Evolutionary conservation across 2,888 invertebrate species (phyloP).

Genomic region (Lasiommata megera): DNA sequence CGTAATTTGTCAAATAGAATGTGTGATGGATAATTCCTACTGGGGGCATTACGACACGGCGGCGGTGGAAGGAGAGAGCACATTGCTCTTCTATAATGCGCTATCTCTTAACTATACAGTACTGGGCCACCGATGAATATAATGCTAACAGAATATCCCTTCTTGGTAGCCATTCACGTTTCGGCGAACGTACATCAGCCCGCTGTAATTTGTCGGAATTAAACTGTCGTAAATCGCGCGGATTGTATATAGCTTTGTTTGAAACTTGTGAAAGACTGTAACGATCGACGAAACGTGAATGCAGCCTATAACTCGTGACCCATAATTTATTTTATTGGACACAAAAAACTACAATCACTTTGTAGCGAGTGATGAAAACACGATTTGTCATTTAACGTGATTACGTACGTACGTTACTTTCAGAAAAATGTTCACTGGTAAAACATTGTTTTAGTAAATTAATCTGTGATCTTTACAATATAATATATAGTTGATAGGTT

Average conservation of each 20-base stretch:
- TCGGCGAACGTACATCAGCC: conserved; percentile 20
- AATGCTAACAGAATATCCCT: conserved; percentile 39
- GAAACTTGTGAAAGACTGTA: conserved; percentile 1
- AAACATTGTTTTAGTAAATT: background rate
- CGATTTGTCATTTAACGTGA: conserved; percentile 3
- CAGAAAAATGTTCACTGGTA: too few species aligned
- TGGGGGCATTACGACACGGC: conserved; percentile 33
- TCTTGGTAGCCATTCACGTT: conserved; percentile 31
- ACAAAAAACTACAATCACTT: conserved; percentile 1
- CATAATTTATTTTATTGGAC: conserved; percentile 13
- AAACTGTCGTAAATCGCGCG: conserved; percentile 14
- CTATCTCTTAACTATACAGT: conserved; percentile 17
- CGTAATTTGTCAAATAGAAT: conserved; percentile 23
- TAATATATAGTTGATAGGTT: background rate
- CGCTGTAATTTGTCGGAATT: background rate
- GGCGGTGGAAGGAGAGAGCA: conserved; percentile 45
- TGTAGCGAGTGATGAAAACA: conserved; percentile 1
- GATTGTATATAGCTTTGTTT: conserved; percentile 8
- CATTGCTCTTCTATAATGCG: conserved; percentile 36
- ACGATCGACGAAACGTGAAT: conserved; percentile 30
- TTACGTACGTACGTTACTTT: background rate
- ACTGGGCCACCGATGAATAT: conserved; percentile 25
- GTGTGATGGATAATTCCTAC: conserved; percentile 10
- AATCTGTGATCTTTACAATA: conserved; percentile 2
- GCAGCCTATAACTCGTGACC: conserved; percentile 29